These are phyloP conservation scores for Ellobius talpinus DNA, from an alignment of 2,113 vertebrate species.

Conservation along the genomic window DNA sequence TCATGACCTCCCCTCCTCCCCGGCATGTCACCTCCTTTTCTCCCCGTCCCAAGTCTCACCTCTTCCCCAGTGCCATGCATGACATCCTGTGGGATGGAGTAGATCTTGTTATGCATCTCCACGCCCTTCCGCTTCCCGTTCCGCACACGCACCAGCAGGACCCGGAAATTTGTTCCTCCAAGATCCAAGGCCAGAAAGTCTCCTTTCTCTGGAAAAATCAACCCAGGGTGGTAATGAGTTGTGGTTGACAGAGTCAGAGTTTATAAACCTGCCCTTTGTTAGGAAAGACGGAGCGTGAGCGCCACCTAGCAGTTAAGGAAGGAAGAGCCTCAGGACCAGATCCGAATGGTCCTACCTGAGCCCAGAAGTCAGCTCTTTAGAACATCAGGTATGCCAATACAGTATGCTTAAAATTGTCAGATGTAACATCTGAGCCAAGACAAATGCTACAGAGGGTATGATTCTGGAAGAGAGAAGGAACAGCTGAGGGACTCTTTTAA, in stretches of 20 bases:
- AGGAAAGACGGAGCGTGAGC: not conserved
- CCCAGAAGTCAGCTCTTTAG: too few relatives aligned
- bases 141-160: constrained; percentile 93
- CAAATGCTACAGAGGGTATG: not conserved
- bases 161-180: constrained; percentile 97
- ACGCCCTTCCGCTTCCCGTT: constrained; percentile 90
- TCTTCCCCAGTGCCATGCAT: constrained; percentile 97
- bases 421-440: not conserved
- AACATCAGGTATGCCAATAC: not conserved
- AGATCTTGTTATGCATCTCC: constrained; percentile 99
- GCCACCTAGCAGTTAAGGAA: not conserved
- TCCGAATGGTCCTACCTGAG: not conserved
- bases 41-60: constrained; percentile 83
- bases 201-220: constrained; percentile 91
- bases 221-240: not conserved
- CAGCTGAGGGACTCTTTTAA: not conserved
- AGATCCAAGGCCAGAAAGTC: constrained; percentile 97
- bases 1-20: not conserved
- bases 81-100: constrained; percentile 93
- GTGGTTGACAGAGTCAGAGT: not conserved
- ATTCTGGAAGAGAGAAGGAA: constrained; percentile 27
- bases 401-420: not conserved
- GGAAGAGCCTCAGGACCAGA: not conserved
- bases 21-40: not conserved
- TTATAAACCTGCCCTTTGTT: not conserved